These are phyloP conservation scores for Danio rerio DNA, from an alignment of 2,113 vertebrate genomes.

Conservation along the genomic window DNA sequence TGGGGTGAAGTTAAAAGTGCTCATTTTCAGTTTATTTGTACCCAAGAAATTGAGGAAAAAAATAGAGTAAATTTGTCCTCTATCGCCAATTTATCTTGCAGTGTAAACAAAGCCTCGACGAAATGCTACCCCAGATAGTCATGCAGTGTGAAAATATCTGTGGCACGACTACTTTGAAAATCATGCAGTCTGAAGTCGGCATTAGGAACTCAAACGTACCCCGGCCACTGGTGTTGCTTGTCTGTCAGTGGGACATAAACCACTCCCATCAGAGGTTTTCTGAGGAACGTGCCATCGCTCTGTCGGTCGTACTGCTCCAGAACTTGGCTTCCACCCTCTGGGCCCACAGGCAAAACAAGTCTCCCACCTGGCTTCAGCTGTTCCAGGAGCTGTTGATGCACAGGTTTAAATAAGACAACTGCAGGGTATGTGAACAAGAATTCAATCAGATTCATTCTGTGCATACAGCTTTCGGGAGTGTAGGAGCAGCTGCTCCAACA, in stretches of 20 bases:
- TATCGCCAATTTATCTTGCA: too few species aligned
- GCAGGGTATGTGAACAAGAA: not conserved
- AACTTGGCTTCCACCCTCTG: conserved; percentile 83
- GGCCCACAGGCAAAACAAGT: conserved; percentile 86
- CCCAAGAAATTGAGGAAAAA: too few species aligned
- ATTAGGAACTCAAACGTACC: conserved; percentile 69
- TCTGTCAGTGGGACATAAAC: conserved; percentile 90
- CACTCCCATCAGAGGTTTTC: conserved; percentile 87
- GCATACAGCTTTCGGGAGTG: conserved; percentile 83
- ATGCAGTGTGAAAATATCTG: too few species aligned
- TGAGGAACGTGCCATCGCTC: conserved; percentile 81
- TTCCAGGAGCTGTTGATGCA: conserved; percentile 79
- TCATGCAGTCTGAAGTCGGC: too few species aligned
- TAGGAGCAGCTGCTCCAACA: conserved; percentile 86
- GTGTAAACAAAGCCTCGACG: too few species aligned
- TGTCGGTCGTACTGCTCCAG: conserved; percentile 89
- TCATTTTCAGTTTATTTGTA: too few species aligned
- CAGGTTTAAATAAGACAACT: conserved; percentile 15
- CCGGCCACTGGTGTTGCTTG: conserved; percentile 84
- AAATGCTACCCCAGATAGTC: too few species aligned
- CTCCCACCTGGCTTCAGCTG: conserved; percentile 89
- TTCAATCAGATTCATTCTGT: conserved; percentile 11
- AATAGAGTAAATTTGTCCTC: too few species aligned
- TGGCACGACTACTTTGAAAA: too few species aligned
- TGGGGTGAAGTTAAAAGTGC: too few species aligned